phyloP scores from a whole-genome alignment of 2,113 vertebrate genomes.

The Eulemur rufifrons region DNA sequence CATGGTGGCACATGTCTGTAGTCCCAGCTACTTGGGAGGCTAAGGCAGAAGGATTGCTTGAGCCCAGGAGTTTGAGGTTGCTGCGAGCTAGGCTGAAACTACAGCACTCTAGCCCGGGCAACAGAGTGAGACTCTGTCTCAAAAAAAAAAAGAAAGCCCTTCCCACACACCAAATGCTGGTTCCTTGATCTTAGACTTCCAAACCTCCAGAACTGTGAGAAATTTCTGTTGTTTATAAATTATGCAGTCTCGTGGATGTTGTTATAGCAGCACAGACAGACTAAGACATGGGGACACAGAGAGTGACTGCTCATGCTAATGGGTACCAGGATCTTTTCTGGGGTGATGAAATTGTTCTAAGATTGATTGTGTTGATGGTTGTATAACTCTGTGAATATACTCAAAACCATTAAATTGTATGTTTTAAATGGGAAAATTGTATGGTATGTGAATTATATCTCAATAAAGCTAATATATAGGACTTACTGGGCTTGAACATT shows the following conservation, averaged over 20 bases:
- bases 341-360: not conserved
- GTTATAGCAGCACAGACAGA: not conserved
- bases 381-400: not conserved
- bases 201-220: not conserved
- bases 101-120: no score
- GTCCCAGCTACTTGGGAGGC: no score
- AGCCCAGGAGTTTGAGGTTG: no score
- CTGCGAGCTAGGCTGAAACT: no score
- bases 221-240: not conserved
- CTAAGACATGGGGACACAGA: not conserved
- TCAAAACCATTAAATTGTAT: not conserved
- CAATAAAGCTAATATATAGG: not conserved
- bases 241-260: not conserved
- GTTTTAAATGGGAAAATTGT: not conserved
- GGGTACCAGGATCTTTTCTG: not conserved
- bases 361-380: not conserved
- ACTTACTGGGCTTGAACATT: not conserved
- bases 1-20: no score
- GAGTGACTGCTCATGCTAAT: not conserved
- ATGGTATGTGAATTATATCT: not conserved
- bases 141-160: not conserved
- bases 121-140: no score
- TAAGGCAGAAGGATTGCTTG: no score
- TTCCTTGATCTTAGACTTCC: not conserved
- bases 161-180: not conserved